Evolutionary conservation across 1,140 invertebrate species (phyloP).

Genomic region (Vanessa tameamea): DNA sequence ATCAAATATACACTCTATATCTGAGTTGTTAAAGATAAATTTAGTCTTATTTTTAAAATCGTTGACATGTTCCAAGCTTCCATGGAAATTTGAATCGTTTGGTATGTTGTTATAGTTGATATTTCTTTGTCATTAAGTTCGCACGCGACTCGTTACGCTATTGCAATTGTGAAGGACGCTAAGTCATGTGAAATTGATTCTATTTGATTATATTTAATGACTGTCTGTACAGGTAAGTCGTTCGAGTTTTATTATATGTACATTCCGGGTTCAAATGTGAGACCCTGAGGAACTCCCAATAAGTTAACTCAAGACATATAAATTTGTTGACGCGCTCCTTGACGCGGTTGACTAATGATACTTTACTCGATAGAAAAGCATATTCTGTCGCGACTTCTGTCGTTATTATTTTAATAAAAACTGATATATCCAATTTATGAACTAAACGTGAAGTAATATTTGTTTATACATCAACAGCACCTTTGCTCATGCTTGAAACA

Average conservation of each 20-base stretch:
- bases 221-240: conserved; percentile 1
- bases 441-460: too few relatives aligned
- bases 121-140: conserved; percentile 28
- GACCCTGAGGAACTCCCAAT: conserved; percentile 12
- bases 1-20: conserved; percentile 34
- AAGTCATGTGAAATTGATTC: conserved; percentile 66
- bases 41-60: conserved; percentile 3
- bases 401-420: too few relatives aligned
- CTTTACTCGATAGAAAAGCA: too few relatives aligned
- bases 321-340: background rate
- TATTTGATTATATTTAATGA: conserved; percentile 42
- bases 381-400: too few relatives aligned
- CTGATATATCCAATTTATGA: too few relatives aligned
- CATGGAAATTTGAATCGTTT: conserved; percentile 37
- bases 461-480: too few relatives aligned
- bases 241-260: conserved; percentile 18
- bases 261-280: conserved; percentile 8
- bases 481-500: too few relatives aligned
- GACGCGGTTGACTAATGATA: background rate
- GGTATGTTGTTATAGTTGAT: conserved; percentile 31
- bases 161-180: conserved; percentile 57
- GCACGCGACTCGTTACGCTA: conserved; percentile 59
- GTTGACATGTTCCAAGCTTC: conserved; percentile 1
- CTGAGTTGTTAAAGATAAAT: conserved; percentile 19
- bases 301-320: background rate